Evolutionary conservation across 1,140 invertebrate genomes (phyloP), one percentile per base, ranked within the genome.

Genomic region (Leguminivora glycinivorella): DNA sequence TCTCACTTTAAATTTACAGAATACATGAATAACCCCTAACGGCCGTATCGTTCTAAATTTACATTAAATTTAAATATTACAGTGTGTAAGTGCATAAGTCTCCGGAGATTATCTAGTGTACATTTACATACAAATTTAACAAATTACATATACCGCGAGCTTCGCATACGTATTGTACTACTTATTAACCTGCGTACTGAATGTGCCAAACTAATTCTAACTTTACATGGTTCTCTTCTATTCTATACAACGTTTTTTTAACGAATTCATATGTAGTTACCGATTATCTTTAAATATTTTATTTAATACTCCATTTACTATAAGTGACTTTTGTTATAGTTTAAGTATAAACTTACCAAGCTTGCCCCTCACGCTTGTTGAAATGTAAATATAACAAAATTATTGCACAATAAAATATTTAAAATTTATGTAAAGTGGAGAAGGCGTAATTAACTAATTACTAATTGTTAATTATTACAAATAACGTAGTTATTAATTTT

Each of bases 281-380:
- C 58, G n/a, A 31, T 63, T 19, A 63, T 1, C 26, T 31, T n/a
- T 31, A 25, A 4, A 63, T 63, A 31, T 34, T 60, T 63, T 31
- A 25, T 63, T 63, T 10, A 29, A 14, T n/a, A 60, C 3, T 63
- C 1, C 2, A 14, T 63, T 63, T 31, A 58, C 56, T 17, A 17
- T 63, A 12, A 34, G 58, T 63, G n/a, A 34, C 4, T 19, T 63
- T 7, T 56, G 38, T 75, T 67, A 60, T 70, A 73, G 71, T 72
- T 25, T 73, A 70, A 75, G 71, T 72, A 40, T 80, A 76, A 79
- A 77, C 67, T 81, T 82, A 74, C 75, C 76, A 81, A 81, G 88
- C 88, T 89, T 90, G 81, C 80, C 75, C 80, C 73, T 80, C 88
- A 90, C 88, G 88, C 88, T 89, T 87, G 78, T 81, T 75, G 68